phyloP scores from a whole-genome alignment of 2,797 vertebrate genomes.

The Falco concolor region DNA sequence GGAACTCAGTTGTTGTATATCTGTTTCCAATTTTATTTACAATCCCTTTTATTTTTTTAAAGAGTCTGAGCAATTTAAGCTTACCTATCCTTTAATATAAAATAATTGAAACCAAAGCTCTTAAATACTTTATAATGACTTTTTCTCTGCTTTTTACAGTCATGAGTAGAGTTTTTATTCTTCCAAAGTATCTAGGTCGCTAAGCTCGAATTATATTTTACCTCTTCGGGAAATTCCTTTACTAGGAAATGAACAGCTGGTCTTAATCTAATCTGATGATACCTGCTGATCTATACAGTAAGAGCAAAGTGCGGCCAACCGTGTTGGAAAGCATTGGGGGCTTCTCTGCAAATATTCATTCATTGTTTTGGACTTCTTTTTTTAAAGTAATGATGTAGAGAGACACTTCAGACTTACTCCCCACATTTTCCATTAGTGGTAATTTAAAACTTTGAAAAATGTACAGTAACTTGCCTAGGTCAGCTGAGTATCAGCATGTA shows the following conservation, averaged over 20 bases:
- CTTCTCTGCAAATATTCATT: conserved; percentile 62
- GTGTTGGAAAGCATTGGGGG: conserved; percentile 6
- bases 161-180: conserved; percentile 52
- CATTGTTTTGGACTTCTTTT: conserved; percentile 45
- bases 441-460: conserved; percentile 67
- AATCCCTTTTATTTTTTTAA: conserved; percentile 55
- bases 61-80: conserved; percentile 40
- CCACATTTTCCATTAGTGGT: conserved; percentile 57
- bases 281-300: conserved; percentile 69
- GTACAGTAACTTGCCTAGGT: conserved; percentile 59
- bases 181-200: conserved; percentile 60
- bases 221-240: conserved; percentile 71
- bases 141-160: conserved; percentile 37
- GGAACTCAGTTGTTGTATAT: conserved; percentile 39
- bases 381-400: conserved; percentile 61
- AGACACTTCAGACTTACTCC: conserved; percentile 44
- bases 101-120: conserved; percentile 58
- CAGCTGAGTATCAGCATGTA: conserved; percentile 59
- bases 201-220: conserved; percentile 67
- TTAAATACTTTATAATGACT: conserved; percentile 45
- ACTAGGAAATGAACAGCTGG: conserved; percentile 66
- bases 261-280: conserved; percentile 70
- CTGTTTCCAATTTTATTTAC: conserved; percentile 71
- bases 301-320: conserved; percentile 49
- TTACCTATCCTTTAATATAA: conserved; percentile 51